Evolutionary conservation across 1,140 invertebrate genomes (phyloP), one percentile per base, ranked within the genome.

Genomic region (Sycophaga agraensis): DNA sequence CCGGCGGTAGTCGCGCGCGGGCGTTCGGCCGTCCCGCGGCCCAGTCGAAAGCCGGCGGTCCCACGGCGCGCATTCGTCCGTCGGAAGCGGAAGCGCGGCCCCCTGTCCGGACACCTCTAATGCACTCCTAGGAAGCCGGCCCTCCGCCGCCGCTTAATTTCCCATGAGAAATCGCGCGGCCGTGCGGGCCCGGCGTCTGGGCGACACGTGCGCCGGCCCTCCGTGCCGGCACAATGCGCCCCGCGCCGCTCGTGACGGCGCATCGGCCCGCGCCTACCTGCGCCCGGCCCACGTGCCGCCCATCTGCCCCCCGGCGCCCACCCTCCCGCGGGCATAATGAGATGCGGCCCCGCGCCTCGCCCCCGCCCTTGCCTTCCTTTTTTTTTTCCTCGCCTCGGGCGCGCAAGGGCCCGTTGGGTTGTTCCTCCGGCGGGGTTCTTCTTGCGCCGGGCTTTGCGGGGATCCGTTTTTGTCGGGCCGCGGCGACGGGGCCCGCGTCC

Each of bases 101-200:
- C 39, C 66, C 64, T 40, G 60, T 43, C 57, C 67, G 6, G 16
- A n/a, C 34, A 42, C 22, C 21, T 42, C 34, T 37, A 26, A 42
- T 50, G 16, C 37, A 50, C n/a, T 40, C 14, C 26, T 50, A 50
- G 46, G 42, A 19, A 59, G 24, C 14, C 0, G 54, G 31, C 26
- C 46, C 67, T 65, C 12, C 56, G 49, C 68, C 57, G 1, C 51
- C 67, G 66, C 69, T 73, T 73, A 73, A 75, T 74, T 77, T 75
- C 73, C 75, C 75, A 72, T 73, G 75, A 77, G 73, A 75, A 75
- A 76, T 73, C 71, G 73, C 70, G 62, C 63, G 6, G 6, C 62
- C 64, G 63, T 58, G 48, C 64, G 55, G 49, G 54, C 54, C n/a
- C 28, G 64, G 8, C 58, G 50, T 63, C 54, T 64, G 53, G 50